Evolutionary conservation across 2,888 invertebrate genomes (phyloP).

Genomic region (Muscina levida): DNA sequence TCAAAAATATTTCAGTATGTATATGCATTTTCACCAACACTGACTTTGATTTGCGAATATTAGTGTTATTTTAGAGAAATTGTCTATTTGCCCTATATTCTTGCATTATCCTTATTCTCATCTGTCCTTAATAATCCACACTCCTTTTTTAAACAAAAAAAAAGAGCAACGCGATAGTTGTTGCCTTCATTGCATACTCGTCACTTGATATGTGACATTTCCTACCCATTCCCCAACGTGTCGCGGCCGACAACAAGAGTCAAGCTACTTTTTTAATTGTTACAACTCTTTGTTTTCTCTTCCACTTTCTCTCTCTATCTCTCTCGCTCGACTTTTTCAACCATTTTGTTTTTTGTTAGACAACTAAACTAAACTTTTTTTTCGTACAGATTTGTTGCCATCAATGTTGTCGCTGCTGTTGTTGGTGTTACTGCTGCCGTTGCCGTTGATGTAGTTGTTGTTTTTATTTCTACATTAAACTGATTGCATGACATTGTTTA

Average conservation of each 20-base stretch:
- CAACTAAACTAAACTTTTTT: slow-evolving; percentile 31
- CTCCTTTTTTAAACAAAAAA: too few relatives aligned
- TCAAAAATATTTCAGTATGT: too few relatives aligned
- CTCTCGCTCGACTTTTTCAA: slow-evolving; percentile 46
- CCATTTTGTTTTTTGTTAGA: slow-evolving; percentile 38
- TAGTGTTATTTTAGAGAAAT: too few relatives aligned
- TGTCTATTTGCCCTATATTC: too few relatives aligned
- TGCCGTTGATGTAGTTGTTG: slow-evolving; percentile 20
- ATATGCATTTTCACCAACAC: too few relatives aligned
- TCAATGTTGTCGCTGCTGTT: not conserved
- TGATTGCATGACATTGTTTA: slow-evolving; percentile 67
- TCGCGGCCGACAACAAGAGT: slow-evolving; percentile 17
- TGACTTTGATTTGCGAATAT: too few relatives aligned
- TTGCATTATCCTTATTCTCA: too few relatives aligned
- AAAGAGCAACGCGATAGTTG: not conserved
- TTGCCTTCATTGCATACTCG: slow-evolving; percentile 1
- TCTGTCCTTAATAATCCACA: too few relatives aligned
- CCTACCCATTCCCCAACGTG: not conserved
- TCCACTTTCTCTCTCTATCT: slow-evolving; percentile 32
- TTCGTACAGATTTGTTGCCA: not conserved
- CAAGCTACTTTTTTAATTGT: slow-evolving; percentile 64
- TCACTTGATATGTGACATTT: slow-evolving; percentile 54
- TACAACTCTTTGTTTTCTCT: slow-evolving; percentile 60
- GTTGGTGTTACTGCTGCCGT: not conserved
- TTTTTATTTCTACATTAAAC: slow-evolving; percentile 61